These are phyloP conservation scores for Catharus bicknelli DNA, from an alignment of 2,113 vertebrate genomes.

Conservation along the genomic window DNA sequence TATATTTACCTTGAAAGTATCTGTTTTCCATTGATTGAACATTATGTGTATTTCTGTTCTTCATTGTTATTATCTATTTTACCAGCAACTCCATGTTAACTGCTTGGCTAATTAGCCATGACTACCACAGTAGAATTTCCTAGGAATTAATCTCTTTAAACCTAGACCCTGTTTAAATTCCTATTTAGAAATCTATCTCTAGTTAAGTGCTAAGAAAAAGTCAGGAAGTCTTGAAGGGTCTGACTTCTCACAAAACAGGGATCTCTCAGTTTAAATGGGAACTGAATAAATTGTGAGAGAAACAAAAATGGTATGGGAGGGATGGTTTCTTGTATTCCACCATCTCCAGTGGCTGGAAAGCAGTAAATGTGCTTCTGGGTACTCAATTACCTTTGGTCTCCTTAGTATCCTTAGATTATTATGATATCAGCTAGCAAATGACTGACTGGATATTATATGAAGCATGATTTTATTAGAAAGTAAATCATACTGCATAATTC, in stretches of 20 bases:
- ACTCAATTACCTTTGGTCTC: not conserved
- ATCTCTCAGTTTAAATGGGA: not conserved
- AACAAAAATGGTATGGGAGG: not conserved
- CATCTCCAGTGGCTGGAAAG: not conserved
- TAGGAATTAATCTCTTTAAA: not conserved
- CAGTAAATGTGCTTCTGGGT: not conserved
- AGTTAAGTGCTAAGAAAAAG: not conserved
- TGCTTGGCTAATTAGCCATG: not conserved
- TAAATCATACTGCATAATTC: not conserved
- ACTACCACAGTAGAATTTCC: not conserved
- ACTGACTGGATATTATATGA: not conserved
- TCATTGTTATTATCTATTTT: not conserved
- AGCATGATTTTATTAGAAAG: not conserved
- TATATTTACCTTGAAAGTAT: not conserved
- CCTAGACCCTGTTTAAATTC: not conserved
- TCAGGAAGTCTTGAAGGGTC: not conserved
- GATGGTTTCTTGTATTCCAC: not conserved
- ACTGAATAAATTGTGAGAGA: not conserved
- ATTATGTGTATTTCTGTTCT: not conserved
- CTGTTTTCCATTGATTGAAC: not conserved
- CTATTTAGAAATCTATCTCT: not conserved
- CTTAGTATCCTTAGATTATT: not conserved
- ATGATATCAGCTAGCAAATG: not conserved
- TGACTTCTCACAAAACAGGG: not conserved
- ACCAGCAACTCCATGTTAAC: not conserved